phyloP scores from a whole-genome alignment of 2,888 invertebrate genomes.

The Stenotaenia linearis region DNA sequence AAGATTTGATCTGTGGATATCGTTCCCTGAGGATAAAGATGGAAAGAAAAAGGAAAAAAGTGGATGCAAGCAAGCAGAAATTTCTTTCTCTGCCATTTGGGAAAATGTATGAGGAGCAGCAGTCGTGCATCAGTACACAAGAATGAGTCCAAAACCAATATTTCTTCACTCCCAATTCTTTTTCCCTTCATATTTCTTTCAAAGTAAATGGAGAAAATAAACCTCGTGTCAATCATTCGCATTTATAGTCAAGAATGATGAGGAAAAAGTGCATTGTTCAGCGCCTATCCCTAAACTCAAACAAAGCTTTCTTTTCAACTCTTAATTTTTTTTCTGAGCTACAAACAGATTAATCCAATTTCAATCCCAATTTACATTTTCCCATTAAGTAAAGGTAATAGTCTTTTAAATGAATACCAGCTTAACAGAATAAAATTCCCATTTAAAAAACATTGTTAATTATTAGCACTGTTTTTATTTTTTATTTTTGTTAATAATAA shows the following conservation, averaged over 20 bases:
- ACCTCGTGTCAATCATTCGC: conserved; percentile 5
- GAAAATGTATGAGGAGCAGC: conserved; percentile 19
- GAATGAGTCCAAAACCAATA: conserved; percentile 10
- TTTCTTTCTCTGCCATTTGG: conserved; percentile 19
- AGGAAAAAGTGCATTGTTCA: background rate
- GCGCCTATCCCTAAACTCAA: background rate
- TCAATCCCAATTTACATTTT: background rate
- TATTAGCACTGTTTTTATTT: no score
- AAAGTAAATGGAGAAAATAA: conserved; percentile 19
- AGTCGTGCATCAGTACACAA: conserved; percentile 19
- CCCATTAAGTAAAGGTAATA: background rate
- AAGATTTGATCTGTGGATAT: conserved; percentile 19
- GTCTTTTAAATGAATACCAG: background rate
- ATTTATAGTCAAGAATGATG: background rate
- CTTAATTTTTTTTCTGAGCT: background rate
- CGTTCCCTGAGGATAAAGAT: conserved; percentile 9
- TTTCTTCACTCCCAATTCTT: background rate
- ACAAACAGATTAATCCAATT: background rate
- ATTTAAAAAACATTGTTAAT: no score
- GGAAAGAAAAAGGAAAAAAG: background rate
- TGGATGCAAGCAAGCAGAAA: conserved; percentile 19
- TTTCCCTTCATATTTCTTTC: background rate
- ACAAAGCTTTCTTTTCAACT: background rate
- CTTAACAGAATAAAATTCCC: no score
- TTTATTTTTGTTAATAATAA: no score